These are phyloP conservation scores for Gadus macrocephalus DNA, from an alignment of 2,113 vertebrate species.

Conservation along the genomic window DNA sequence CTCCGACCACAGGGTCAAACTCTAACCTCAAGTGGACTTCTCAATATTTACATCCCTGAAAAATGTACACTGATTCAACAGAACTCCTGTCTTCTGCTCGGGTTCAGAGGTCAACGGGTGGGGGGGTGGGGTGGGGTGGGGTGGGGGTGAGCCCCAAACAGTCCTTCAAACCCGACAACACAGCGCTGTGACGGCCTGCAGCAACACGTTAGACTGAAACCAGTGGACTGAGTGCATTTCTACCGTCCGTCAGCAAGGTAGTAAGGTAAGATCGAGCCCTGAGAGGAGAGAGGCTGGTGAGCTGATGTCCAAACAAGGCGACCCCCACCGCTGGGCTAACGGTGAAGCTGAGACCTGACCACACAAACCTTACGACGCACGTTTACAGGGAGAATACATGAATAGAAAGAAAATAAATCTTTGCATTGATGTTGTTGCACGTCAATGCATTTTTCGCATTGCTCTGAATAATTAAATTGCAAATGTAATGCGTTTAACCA, in stretches of 20 bases:
- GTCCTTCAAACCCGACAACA: conserved; percentile 49
- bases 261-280: conserved; percentile 57
- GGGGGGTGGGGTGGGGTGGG: conserved; percentile 15
- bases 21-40: conserved; percentile 49
- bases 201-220: conserved; percentile 47
- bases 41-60: conserved; percentile 73
- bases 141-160: conserved; percentile 41
- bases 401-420: too few relatives aligned
- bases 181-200: conserved; percentile 36
- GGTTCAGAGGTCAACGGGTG: conserved; percentile 56
- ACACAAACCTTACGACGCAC: too few relatives aligned
- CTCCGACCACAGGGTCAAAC: conserved; percentile 48
- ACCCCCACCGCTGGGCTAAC: too few relatives aligned
- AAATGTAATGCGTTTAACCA: too few relatives aligned
- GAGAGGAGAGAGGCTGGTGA: conserved; percentile 54
- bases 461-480: too few relatives aligned
- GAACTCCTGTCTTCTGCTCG: conserved; percentile 41
- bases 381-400: too few relatives aligned
- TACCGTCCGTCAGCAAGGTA: conserved; percentile 44
- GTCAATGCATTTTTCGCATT: too few relatives aligned
- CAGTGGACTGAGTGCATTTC: conserved; percentile 48
- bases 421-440: too few relatives aligned
- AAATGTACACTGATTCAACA: conserved; percentile 64
- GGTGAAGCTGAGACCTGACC: too few relatives aligned
- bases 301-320: not conserved